Percentiles rank a stretch among this genome's conserved stretches.
Evolutionary conservation across 2,113 vertebrate genomes (phyloP).

Genomic region (Solenodon paradoxus): DNA sequence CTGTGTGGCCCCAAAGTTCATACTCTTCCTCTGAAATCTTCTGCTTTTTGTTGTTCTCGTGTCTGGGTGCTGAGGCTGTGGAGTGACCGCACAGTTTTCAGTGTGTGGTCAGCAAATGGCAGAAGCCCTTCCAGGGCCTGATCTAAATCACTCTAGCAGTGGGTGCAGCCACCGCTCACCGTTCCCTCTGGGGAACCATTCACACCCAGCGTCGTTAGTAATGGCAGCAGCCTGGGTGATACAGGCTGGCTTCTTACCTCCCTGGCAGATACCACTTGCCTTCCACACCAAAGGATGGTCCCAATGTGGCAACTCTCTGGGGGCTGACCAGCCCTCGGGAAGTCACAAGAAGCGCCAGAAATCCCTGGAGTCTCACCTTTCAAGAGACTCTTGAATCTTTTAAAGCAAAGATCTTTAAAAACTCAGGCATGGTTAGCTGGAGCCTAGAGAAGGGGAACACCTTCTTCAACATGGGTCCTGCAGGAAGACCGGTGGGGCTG

Average conservation of each 20-base stretch:
- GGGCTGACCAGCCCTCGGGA: background rate
- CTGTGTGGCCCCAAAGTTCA: background rate
- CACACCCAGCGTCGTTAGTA: background rate
- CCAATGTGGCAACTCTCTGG: background rate
- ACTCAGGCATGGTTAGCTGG: background rate
- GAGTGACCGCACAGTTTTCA: background rate
- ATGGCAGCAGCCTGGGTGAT: rapidly evolving
- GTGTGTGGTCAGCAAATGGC: rapidly evolving
- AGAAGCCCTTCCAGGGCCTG: rapidly evolving
- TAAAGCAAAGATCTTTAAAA: background rate
- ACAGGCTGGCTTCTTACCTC: background rate
- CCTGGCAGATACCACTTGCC: background rate
- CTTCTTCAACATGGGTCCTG: background rate
- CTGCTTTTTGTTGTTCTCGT: background rate
- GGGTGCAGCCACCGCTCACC: background rate
- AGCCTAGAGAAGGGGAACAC: background rate
- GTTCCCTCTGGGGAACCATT: background rate
- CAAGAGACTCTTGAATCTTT: background rate
- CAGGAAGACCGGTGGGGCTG: background rate
- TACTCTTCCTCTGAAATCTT: background rate
- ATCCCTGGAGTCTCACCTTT: background rate
- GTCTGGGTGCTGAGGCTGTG: background rate
- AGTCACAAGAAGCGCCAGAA: background rate
- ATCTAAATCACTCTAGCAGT: background rate
- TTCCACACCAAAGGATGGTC: background rate